These are phyloP conservation scores for Atrichornis clamosus DNA, from an alignment of 2,113 vertebrate genomes.

Conservation along the genomic window DNA sequence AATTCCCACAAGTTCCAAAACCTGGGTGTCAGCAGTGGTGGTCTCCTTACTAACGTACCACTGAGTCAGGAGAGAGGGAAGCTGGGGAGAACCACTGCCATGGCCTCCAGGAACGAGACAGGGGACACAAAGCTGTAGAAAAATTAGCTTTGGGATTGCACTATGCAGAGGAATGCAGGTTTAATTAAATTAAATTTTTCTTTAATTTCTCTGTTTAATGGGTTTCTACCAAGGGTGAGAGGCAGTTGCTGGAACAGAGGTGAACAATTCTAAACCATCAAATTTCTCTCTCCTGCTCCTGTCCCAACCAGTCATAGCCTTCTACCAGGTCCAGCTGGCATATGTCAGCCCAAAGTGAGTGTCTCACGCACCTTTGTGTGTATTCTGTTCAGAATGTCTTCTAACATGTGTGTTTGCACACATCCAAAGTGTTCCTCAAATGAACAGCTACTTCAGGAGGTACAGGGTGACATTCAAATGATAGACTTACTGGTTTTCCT, in stretches of 20 bases:
- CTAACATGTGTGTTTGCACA: neutral
- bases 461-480: neutral
- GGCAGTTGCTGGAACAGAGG: neutral
- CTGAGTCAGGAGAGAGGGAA: neutral
- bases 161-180: neutral
- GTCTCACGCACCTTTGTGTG: neutral
- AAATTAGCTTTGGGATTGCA: neutral
- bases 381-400: neutral
- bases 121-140: neutral
- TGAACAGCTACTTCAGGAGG: neutral
- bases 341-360: neutral
- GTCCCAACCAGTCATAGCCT: neutral
- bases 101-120: neutral
- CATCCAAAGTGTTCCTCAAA: neutral
- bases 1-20: neutral
- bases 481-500: neutral
- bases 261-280: neutral
- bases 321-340: neutral
- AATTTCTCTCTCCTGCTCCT: neutral
- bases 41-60: rapidly evolving
- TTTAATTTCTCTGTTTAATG: neutral
- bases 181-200: neutral
- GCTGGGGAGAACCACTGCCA: rapidly evolving
- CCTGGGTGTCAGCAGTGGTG: neutral
- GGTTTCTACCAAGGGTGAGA: neutral